Conservation (phyloP, 2,113 vertebrate genomes). For the Actenoides lindsayi region DNA sequence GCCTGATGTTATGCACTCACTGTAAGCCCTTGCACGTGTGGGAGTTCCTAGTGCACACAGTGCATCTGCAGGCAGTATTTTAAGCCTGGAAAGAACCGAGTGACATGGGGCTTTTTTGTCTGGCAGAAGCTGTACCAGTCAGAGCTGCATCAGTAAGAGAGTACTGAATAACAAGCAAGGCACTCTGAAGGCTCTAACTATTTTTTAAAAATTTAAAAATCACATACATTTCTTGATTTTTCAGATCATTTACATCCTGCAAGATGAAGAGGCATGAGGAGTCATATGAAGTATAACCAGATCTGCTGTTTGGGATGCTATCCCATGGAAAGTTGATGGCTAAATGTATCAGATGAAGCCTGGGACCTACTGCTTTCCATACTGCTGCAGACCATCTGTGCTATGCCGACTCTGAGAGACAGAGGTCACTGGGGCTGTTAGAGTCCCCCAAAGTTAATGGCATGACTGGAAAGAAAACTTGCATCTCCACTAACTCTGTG, state of each 20-base stretch:
- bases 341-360: neutral
- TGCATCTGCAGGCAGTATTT: neutral
- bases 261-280: neutral
- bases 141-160: neutral
- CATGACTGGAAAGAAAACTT: neutral
- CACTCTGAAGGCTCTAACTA: neutral
- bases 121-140: neutral
- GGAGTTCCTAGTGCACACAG: neutral
- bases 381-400: neutral
- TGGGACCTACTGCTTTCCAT: neutral
- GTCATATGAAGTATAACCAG: neutral
- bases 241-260: constrained; percentile 48
- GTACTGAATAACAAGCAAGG: accelerated
- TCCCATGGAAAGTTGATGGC: neutral
- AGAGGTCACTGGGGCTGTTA: neutral
- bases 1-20: neutral
- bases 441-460: neutral
- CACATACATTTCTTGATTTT: constrained; percentile 38
- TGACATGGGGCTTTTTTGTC: neutral
- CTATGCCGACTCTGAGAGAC: neutral
- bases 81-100: neutral
- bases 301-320: neutral
- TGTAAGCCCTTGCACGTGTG: neutral
- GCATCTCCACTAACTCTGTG: neutral
- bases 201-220: neutral